These are phyloP conservation scores for Aethes cnicana DNA, from an alignment of 2,888 invertebrate genomes.

Conservation along the genomic window DNA sequence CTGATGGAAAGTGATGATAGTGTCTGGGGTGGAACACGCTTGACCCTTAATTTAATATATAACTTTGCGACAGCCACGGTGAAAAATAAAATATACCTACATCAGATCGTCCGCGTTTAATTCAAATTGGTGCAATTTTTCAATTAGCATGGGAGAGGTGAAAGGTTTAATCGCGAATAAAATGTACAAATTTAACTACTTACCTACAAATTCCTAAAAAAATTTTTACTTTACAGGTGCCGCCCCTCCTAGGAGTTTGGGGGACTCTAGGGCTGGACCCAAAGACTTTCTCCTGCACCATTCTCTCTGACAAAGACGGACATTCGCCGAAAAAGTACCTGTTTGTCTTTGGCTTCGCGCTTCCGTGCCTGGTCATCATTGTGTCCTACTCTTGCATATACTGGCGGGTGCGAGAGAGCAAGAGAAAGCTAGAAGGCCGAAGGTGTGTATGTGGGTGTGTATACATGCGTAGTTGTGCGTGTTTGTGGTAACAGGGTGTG, in stretches of 20 bases:
- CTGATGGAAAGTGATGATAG: no score
- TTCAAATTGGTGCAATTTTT: no score
- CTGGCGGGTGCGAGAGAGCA: conserved; percentile 88
- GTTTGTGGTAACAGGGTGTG: conserved; percentile 41
- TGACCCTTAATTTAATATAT: no score
- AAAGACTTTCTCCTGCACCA: conserved; percentile 94
- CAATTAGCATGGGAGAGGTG: no score
- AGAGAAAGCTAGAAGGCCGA: conserved; percentile 87
- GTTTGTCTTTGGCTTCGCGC: conserved; percentile 90
- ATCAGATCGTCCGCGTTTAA: no score
- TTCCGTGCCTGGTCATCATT: conserved; percentile 93
- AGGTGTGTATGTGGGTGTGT: conserved; percentile 82
- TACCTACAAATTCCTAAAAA: neutral
- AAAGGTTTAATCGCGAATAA: no score
- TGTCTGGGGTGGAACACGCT: no score
- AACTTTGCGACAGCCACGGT: no score
- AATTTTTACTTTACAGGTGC: conserved; percentile 79
- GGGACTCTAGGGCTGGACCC: conserved; percentile 91
- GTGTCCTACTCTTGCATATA: conserved; percentile 93
- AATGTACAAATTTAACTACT: no score
- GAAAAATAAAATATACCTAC: no score
- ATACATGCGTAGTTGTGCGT: conserved; percentile 48
- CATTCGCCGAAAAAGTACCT: conserved; percentile 92
- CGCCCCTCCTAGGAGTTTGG: conserved; percentile 91
- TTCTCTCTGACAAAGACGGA: conserved; percentile 87